A percentile compares a stretch with the other conserved stretches of the same genome.
These are phyloP conservation scores for Psilopsiagon aymara DNA, from an alignment of 2,113 vertebrate species.

Conservation along the genomic window DNA sequence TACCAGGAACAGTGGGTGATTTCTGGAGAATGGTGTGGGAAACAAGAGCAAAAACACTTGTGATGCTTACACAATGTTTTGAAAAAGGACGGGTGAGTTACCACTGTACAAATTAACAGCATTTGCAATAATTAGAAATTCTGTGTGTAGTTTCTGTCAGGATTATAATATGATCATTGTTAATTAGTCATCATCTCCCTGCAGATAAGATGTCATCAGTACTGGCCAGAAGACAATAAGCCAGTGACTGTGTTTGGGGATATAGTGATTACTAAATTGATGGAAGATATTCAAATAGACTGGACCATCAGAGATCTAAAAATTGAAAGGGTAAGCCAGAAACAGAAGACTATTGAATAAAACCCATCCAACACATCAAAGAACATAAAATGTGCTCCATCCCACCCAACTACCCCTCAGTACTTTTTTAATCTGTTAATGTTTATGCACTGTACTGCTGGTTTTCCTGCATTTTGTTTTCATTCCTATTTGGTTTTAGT, in stretches of 20 bases:
- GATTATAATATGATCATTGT: neutral
- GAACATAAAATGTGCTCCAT: neutral
- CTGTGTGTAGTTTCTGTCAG: neutral
- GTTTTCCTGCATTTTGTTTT: neutral
- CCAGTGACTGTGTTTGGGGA: slow-evolving; percentile 97
- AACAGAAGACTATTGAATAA: neutral
- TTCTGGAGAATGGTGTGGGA: slow-evolving; percentile 99
- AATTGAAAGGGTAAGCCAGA: slow-evolving; percentile 90
- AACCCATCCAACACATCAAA: neutral
- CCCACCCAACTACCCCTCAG: neutral
- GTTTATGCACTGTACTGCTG: neutral
- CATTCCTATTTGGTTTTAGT: neutral
- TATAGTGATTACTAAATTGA: slow-evolving; percentile 95
- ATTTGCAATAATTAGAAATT: neutral
- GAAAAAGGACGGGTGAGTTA: slow-evolving; percentile 94
- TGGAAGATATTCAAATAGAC: slow-evolving; percentile 89
- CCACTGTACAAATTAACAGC: neutral
- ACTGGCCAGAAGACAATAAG: slow-evolving; percentile 98
- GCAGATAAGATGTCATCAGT: slow-evolving; percentile 97
- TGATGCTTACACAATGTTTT: slow-evolving; percentile 97
- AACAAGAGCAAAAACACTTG: slow-evolving; percentile 91
- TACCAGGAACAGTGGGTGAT: slow-evolving; percentile 96
- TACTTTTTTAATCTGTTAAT: neutral
- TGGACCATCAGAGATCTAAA: slow-evolving; percentile 94
- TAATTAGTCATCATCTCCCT: slow-evolving; percentile 54